A percentile compares a stretch with the other conserved stretches of the same genome.
Conservation (phyloP, 92 coral and sea anemone species). For the Muricea muricata region DNA sequence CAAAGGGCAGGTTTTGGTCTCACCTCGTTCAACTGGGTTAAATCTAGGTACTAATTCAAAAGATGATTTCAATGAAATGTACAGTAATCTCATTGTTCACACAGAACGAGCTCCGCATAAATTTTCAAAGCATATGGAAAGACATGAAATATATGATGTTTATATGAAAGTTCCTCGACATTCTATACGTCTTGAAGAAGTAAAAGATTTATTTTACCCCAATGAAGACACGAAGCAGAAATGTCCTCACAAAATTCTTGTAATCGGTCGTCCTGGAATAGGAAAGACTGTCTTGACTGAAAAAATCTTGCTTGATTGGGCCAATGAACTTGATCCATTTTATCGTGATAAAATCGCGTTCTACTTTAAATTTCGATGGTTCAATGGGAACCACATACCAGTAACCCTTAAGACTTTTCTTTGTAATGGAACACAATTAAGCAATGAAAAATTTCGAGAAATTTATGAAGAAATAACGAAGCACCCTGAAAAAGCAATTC, state of each 20-base stretch:
- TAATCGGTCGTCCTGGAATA: conserved; percentile 65
- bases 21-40: too few species aligned
- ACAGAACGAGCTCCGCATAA: too few species aligned
- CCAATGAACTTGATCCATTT: neutral
- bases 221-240: conserved; percentile 24
- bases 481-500: conserved; percentile 33
- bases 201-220: conserved; percentile 42
- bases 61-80: too few species aligned
- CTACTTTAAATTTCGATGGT: conserved; percentile 53
- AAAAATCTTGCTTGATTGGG: conserved; percentile 60
- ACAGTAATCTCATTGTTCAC: too few species aligned
- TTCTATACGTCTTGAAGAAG: conserved; percentile 18
- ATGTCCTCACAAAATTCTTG: conserved; percentile 53
- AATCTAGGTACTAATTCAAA: too few species aligned
- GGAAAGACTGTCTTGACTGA: conserved; percentile 64
- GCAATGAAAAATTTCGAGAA: conserved; percentile 3
- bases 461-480: conserved; percentile 27
- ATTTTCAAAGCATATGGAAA: neutral
- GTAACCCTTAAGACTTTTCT: conserved; percentile 47
- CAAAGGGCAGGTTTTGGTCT: too few species aligned
- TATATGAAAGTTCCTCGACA: too few species aligned
- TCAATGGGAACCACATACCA: conserved; percentile 22
- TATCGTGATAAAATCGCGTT: conserved; percentile 17
- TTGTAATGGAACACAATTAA: neutral
- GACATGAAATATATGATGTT: too few species aligned